Evolutionary conservation across 2,888 invertebrate species (phyloP), one percentile per base, ranked within the genome.

Genomic region (Ctenicera cuprea): DNA sequence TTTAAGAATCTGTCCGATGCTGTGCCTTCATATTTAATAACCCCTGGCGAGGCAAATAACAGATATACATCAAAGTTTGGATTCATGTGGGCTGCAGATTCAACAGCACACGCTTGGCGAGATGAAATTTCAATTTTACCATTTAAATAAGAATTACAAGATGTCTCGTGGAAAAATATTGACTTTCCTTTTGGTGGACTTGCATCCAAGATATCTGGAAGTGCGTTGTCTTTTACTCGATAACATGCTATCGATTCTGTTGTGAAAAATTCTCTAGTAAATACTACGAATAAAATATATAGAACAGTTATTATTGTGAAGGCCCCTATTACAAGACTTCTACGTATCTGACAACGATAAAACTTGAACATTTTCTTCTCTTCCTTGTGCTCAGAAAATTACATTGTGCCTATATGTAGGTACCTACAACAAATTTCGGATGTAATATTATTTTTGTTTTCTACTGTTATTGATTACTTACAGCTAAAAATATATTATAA

Each of bases 131-230:
- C 82, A 8, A 89, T 84, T 3, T 88, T 88, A 0, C 85, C 87
- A 43, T 82, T 80, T 7, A 76, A 50, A 48, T 79, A 80, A 0
- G 86, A 85, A 73, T 86, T 88, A 79, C 92, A 93, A 0, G 92
- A 91, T 0, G 93, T 92, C 81, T 93, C 92, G 77, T 91, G 90
- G 80, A 93, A 93, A 82, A 92, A 93, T 76, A 93, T 92, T 11
- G 90, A 90, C 16, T 83, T 82, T 16, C 88, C 86, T 59, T 85
- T 81, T 4, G 76, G 74, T 14, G 86, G 83, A 12, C 79, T 78
- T 0, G 75, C 82, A 1, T 84, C 81, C 0, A 82, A 80, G 41
- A 87, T 84, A 67, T 86, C 84, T 12, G 82, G 82, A 48, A 87
- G 77, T 0, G 83, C 82, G 7, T 76, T 67, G 1, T 68, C 59